phyloP scores from a whole-genome alignment of 92 coral and sea anemone species.

The Desmophyllum pertusum region DNA sequence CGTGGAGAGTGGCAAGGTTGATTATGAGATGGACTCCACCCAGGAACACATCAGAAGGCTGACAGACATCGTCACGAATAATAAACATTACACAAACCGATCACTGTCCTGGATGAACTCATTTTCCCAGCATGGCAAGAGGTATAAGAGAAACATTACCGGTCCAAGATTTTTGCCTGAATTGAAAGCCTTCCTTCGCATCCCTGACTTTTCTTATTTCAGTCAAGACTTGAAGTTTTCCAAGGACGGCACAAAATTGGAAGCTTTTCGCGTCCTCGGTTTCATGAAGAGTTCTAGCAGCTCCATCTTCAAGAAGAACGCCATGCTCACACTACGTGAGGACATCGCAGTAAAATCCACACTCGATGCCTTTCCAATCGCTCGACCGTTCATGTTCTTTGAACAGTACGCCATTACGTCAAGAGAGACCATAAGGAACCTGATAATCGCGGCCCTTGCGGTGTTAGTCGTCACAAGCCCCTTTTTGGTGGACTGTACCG shows the following conservation, averaged over 20 bases:
- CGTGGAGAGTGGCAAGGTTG: too few relatives aligned
- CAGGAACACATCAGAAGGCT: slow-evolving; percentile 49
- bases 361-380: slow-evolving; percentile 64
- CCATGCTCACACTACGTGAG: too few relatives aligned
- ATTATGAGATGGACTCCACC: slow-evolving; percentile 40
- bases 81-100: slow-evolving; percentile 55
- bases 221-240: slow-evolving; percentile 64
- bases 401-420: slow-evolving; percentile 80
- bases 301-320: slow-evolving; percentile 63
- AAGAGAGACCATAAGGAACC: slow-evolving; percentile 69
- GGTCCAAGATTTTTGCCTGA: slow-evolving; percentile 34
- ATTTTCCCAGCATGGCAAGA: slow-evolving; percentile 30
- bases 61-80: slow-evolving; percentile 32
- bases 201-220: slow-evolving; percentile 48
- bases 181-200: slow-evolving; percentile 37
- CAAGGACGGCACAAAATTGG: slow-evolving; percentile 38
- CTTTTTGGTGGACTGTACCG: slow-evolving; percentile 56
- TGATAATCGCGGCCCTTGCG: slow-evolving; percentile 70
- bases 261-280: slow-evolving; percentile 75
- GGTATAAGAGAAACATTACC: background rate
- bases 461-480: slow-evolving; percentile 63
- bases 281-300: slow-evolving; percentile 58
- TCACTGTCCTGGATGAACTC: slow-evolving; percentile 76
- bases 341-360: slow-evolving; percentile 55
- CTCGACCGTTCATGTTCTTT: slow-evolving; percentile 62